Percentiles rank a stretch among this genome's conserved stretches.
These are phyloP conservation scores for Zosterops pallidus DNA, from an alignment of 2,113 vertebrate genomes.

Conservation along the genomic window DNA sequence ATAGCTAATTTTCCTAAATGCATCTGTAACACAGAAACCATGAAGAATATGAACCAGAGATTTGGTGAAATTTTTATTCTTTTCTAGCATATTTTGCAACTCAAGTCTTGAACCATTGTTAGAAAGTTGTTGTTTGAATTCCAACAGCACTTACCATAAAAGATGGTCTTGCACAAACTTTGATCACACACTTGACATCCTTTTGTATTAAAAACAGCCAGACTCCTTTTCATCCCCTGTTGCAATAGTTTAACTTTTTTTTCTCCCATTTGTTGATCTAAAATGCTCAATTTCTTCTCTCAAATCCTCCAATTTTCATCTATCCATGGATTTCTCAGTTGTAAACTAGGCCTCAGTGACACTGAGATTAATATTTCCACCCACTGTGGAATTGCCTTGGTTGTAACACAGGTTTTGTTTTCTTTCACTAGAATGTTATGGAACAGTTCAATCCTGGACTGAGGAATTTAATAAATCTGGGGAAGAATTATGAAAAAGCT, in stretches of 20 bases:
- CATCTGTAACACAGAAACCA: neutral
- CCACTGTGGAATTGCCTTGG: neutral
- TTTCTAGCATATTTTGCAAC: neutral
- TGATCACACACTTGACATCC: neutral
- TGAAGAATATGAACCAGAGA: neutral
- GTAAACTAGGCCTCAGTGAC: neutral
- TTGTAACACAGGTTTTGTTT: constrained; percentile 13
- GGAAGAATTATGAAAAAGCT: constrained; percentile 96
- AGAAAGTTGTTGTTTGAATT: neutral
- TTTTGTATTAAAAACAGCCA: neutral
- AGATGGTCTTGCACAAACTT: neutral
- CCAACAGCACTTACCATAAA: neutral
- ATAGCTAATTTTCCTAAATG: neutral
- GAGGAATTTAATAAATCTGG: constrained; percentile 93
- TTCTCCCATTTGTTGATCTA: neutral
- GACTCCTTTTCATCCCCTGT: neutral
- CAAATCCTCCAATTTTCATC: neutral
- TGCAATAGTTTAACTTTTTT: neutral
- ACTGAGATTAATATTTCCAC: neutral
- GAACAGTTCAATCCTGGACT: constrained; percentile 96
- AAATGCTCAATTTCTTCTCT: neutral
- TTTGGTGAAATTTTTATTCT: neutral
- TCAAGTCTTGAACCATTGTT: neutral
- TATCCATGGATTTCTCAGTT: neutral
- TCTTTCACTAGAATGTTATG: constrained; percentile 90